Evolutionary conservation across 2,888 invertebrate species (phyloP).

Genomic region (Auanema freiburgensis): DNA sequence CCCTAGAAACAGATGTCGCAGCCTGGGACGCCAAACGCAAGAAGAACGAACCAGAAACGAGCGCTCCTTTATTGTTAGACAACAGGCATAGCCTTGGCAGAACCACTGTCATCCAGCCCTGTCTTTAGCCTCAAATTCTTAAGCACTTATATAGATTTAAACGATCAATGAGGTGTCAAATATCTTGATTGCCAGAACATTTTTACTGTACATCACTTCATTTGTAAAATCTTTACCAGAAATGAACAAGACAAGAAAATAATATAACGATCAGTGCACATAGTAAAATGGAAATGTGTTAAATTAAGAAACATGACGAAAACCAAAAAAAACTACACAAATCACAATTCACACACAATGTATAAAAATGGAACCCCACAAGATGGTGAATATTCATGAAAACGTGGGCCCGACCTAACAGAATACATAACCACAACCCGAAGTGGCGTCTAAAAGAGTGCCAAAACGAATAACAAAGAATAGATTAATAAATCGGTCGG

Average conservation of each 20-base stretch:
- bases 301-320: slow-evolving; percentile 11
- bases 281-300: slow-evolving; percentile 2
- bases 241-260: not conserved
- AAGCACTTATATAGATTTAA: no score
- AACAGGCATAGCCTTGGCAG: slow-evolving; percentile 4
- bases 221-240: slow-evolving; percentile 1
- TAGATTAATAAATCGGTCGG: slow-evolving; percentile 16
- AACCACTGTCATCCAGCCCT: not conserved
- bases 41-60: no score
- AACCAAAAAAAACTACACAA: slow-evolving; percentile 2
- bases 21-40: no score
- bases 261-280: not conserved
- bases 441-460: slow-evolving; percentile 18
- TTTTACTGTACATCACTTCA: no score
- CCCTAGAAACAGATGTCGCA: no score
- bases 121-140: no score
- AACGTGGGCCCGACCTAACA: slow-evolving; percentile 17
- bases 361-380: slow-evolving; percentile 13
- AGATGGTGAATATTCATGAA: slow-evolving; percentile 16
- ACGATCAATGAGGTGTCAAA: no score
- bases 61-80: not conserved
- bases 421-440: slow-evolving; percentile 12
- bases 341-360: slow-evolving; percentile 1
- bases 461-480: slow-evolving; percentile 13
- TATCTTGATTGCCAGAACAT: no score